phyloP scores from a whole-genome alignment of 2,888 invertebrate species.

The Anthophora plumipes region DNA sequence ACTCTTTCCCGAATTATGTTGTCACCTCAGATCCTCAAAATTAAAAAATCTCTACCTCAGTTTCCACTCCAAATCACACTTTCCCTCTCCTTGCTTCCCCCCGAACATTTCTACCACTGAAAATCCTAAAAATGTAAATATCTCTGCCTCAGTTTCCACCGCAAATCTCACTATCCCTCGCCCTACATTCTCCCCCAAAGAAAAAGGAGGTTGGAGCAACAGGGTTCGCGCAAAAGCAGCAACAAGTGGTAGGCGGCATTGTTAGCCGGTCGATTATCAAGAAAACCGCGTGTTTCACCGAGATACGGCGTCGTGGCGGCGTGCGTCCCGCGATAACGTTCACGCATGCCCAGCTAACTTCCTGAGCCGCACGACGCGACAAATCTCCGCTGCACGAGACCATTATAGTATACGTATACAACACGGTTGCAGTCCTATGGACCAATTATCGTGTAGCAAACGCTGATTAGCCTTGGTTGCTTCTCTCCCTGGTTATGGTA shows the following conservation, averaged over 20 bases:
- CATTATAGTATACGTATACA: too few relatives aligned
- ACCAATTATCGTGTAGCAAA: slow-evolving; percentile 61
- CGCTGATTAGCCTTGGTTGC: slow-evolving; percentile 59
- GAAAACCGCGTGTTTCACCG: slow-evolving; percentile 66
- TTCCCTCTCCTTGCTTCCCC: too few relatives aligned
- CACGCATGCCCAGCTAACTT: slow-evolving; percentile 73
- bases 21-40: too few relatives aligned
- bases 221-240: not conserved
- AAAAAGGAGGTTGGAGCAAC: too few relatives aligned
- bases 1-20: too few relatives aligned
- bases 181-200: too few relatives aligned
- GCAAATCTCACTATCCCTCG: too few relatives aligned
- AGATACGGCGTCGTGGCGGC: slow-evolving; percentile 66
- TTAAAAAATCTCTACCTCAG: too few relatives aligned
- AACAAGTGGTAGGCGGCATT: slow-evolving; percentile 69
- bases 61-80: too few relatives aligned
- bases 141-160: too few relatives aligned
- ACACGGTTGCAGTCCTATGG: slow-evolving; percentile 26
- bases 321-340: slow-evolving; percentile 77
- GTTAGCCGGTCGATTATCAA: slow-evolving; percentile 67
- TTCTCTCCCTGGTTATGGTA: slow-evolving; percentile 33
- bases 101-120: too few relatives aligned
- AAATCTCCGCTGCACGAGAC: slow-evolving; percentile 24
- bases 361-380: slow-evolving; percentile 57
- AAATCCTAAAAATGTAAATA: too few relatives aligned